Percentiles rank a stretch among this genome's conserved stretches.
phyloP scores from a whole-genome alignment of 92 coral and sea anemone genomes.

The Paragorgia papillata region DNA sequence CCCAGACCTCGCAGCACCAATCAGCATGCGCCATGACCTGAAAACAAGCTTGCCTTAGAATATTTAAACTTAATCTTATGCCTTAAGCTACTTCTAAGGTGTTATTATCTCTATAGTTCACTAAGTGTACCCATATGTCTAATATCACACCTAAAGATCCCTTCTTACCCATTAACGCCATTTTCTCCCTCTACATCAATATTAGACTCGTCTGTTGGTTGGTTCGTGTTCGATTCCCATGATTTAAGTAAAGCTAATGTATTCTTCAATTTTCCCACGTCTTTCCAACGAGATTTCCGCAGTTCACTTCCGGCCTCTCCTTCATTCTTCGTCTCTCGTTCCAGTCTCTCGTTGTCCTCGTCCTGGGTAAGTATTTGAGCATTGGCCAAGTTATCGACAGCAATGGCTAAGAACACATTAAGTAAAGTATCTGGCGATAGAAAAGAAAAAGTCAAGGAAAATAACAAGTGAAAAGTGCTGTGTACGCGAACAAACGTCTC shows the following conservation, averaged over 20 bases:
- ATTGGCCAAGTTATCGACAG: constrained; percentile 98
- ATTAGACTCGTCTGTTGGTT: constrained; percentile 38
- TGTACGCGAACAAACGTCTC: too few relatives aligned
- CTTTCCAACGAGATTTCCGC: constrained; percentile 28
- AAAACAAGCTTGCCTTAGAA: too few relatives aligned
- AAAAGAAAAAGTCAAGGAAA: not conserved
- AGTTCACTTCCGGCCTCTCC: constrained; percentile 16
- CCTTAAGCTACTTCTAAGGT: too few relatives aligned
- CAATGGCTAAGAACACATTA: constrained; percentile 96
- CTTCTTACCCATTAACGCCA: constrained; percentile 26
- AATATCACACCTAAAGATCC: too few relatives aligned
- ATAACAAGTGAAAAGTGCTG: too few relatives aligned
- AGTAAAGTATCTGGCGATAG: constrained; percentile 78
- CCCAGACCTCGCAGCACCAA: too few relatives aligned
- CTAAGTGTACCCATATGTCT: too few relatives aligned
- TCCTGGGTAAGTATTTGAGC: constrained; percentile 94
- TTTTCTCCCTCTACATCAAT: constrained; percentile 46
- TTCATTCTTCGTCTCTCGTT: constrained; percentile 62
- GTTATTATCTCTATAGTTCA: too few relatives aligned
- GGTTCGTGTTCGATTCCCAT: constrained; percentile 3
- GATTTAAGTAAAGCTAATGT: constrained; percentile 11
- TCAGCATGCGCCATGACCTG: too few relatives aligned
- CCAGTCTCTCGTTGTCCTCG: constrained; percentile 81
- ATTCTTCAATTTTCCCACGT: constrained; percentile 11
- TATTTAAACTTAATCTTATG: too few relatives aligned